These are phyloP conservation scores for Tuberolachnus salignus DNA, from an alignment of 2,888 invertebrate genomes.

Conservation along the genomic window DNA sequence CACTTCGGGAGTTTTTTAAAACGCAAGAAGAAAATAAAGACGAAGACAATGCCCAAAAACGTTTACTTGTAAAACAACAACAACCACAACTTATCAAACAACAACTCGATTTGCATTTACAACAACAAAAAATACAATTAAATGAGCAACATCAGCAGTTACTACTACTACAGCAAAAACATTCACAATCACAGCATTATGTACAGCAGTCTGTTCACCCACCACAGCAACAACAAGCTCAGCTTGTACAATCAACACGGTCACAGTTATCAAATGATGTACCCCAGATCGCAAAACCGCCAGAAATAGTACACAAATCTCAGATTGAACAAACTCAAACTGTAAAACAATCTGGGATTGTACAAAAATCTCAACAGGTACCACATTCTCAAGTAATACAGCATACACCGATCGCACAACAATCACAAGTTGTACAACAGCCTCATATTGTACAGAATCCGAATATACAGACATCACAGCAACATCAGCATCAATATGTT, in stretches of 20 bases:
- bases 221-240: not conserved
- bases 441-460: not conserved
- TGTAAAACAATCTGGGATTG: not conserved
- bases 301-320: not conserved
- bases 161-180: slow-evolving; percentile 4
- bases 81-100: slow-evolving; percentile 6
- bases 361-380: slow-evolving; percentile 5
- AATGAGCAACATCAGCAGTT: slow-evolving; percentile 9
- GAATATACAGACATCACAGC: not conserved
- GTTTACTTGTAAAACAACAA: not conserved
- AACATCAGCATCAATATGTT: slow-evolving; percentile 11
- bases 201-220: not conserved
- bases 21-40: slow-evolving; percentile 1
- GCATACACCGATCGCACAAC: not conserved
- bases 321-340: not conserved
- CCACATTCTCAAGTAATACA: not conserved
- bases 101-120: slow-evolving; percentile 14
- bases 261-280: not conserved
- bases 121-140: slow-evolving; percentile 25
- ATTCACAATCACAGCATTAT: not conserved
- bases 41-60: not conserved
- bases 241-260: not conserved
- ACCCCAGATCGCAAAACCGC: not conserved
- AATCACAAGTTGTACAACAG: slow-evolving; percentile 13
- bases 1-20: slow-evolving; percentile 5